phyloP scores from a whole-genome alignment of 2,888 invertebrate genomes.

The Anarsia innoxiella region DNA sequence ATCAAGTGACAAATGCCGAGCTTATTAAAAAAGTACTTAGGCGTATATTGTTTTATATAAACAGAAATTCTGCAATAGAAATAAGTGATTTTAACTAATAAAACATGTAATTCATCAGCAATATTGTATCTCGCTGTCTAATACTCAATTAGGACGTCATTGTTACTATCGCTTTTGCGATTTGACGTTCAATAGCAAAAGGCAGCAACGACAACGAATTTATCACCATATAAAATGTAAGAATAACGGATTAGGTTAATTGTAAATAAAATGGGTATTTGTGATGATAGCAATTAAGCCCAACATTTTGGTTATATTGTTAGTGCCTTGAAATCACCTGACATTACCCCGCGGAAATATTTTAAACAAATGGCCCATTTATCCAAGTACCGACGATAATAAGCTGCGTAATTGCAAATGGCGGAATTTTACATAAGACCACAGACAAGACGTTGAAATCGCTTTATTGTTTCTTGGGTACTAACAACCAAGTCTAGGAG shows the following conservation, averaged over 20 bases:
- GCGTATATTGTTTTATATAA: not conserved
- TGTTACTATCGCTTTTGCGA: too few relatives aligned
- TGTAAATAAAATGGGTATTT: not conserved
- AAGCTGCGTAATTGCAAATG: slow-evolving; percentile 62
- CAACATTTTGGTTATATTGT: not conserved
- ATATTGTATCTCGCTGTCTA: too few relatives aligned
- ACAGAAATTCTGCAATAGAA: too few relatives aligned
- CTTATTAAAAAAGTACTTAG: not conserved
- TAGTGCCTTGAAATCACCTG: slow-evolving; percentile 63
- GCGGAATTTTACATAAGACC: slow-evolving; percentile 38
- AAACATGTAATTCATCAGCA: too few relatives aligned
- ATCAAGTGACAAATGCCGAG: too few relatives aligned
- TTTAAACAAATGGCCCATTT: slow-evolving; percentile 64
- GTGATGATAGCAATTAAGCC: not conserved
- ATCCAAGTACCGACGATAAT: slow-evolving; percentile 57
- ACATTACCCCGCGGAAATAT: slow-evolving; percentile 66
- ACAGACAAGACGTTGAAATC: too few relatives aligned
- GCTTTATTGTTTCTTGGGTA: too few relatives aligned
- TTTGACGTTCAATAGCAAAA: too few relatives aligned
- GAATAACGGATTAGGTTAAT: not conserved
- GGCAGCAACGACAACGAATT: too few relatives aligned
- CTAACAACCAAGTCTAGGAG: too few relatives aligned
- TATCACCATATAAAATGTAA: not conserved
- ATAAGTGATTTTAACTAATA: too few relatives aligned
- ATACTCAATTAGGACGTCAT: too few relatives aligned